Evolutionary conservation across 2,113 vertebrate genomes (phyloP), one percentile per base, ranked within the genome.

Genomic region (Pseudopodoces humilis): DNA sequence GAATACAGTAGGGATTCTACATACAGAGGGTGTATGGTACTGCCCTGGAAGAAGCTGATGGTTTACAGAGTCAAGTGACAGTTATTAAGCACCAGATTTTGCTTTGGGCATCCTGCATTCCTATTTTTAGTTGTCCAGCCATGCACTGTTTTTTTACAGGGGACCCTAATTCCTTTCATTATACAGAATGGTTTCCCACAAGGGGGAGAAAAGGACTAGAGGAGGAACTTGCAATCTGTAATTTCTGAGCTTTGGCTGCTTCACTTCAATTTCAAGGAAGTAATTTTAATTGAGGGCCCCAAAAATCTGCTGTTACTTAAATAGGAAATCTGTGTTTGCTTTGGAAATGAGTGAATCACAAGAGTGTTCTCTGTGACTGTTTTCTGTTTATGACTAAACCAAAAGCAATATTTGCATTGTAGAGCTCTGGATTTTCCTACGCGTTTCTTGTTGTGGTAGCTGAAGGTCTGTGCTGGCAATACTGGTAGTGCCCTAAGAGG

Each of bases 211-310:
- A 68, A 68, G 8, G 31, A 22, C 58, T 82, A 56, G 72, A 81
- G 62, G 21, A 91, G 6, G n/a, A 95, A 91, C 22, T 44, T 49
- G 20, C 60, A 88, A 91, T 87, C 89, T 95, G 41, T 83, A 69
- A 91, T 96, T 96, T 94, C 75, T 83, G 76, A 63, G 35, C 23
- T 83, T 88, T 92, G 67, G 25, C 71, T 88, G 18, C 88, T 88
- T 83, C 59, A 74, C 88, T 94, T 90, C 52, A 69, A 35, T 86
- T 95, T 85, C 63, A 88, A 92, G 46, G 15, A 62, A 72, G 39
- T 65, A 74, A 44, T 75, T 95, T 81, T 88, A 83, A 74, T 77
- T 86, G 79, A 90, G 21, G 35, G 39, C 35, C 60, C 83, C 75
- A 78, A 83, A 90, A 92, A 75, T 88, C 80, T 81, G 72, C 72